phyloP scores from a whole-genome alignment of 1,140 invertebrate species.

The Thaumetopoea pityocampa region DNA sequence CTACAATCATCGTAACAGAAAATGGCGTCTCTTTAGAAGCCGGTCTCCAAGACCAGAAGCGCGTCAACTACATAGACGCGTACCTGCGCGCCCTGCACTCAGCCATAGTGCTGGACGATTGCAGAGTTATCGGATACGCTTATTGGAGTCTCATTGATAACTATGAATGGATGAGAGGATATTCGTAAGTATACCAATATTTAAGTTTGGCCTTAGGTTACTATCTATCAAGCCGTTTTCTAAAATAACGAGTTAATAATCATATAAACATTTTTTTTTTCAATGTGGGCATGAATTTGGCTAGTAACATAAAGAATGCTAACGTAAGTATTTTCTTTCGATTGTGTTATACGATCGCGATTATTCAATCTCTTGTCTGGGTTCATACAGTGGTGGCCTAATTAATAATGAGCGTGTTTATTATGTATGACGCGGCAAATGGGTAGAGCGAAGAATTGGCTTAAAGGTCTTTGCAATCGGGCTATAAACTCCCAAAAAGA shows the following conservation, averaged over 20 bases:
- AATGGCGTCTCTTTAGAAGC: conserved; percentile 79
- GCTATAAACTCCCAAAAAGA: no score
- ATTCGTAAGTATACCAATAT: conserved; percentile 72
- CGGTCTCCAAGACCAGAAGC: conserved; percentile 46
- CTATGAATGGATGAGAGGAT: conserved; percentile 86
- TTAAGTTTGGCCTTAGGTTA: not conserved
- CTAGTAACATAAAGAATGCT: no score
- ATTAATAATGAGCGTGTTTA: no score
- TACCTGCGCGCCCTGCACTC: conserved; percentile 81
- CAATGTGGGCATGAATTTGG: no score
- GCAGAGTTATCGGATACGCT: conserved; percentile 82
- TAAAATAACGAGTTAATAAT: not conserved
- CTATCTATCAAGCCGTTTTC: not conserved
- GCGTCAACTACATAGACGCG: conserved; percentile 64
- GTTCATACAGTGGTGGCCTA: no score
- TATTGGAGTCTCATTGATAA: conserved; percentile 88
- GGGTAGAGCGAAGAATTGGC: no score
- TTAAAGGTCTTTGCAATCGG: no score
- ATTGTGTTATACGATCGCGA: no score
- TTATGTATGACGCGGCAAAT: no score
- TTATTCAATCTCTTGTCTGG: no score
- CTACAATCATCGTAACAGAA: conserved; percentile 82
- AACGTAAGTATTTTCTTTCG: no score
- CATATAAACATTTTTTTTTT: conserved; percentile 2
- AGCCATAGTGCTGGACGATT: conserved; percentile 79